These are phyloP conservation scores for Phylloscopus whistleri DNA, from an alignment of 2,113 vertebrate species.

Conservation along the genomic window DNA sequence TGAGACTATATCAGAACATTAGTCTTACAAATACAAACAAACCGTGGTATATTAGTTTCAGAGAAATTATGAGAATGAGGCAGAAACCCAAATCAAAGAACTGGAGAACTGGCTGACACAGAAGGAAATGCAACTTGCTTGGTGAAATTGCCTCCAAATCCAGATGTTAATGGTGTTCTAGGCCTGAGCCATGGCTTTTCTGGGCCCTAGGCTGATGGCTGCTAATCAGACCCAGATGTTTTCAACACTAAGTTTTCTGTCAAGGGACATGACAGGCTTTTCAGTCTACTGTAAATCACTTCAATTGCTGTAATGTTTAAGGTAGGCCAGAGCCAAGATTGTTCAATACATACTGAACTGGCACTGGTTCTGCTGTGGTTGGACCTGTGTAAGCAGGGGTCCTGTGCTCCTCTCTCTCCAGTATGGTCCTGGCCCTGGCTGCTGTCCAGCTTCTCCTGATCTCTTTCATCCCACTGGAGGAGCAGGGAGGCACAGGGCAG, in stretches of 20 bases:
- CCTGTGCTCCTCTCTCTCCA: neutral
- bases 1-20: neutral
- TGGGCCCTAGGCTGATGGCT: neutral
- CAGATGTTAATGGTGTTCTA: neutral
- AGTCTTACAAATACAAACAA: neutral
- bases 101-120: neutral
- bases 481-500: neutral
- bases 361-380: neutral
- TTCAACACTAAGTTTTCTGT: neutral
- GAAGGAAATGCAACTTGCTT: neutral
- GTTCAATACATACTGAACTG: fast-evolving
- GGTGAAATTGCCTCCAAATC: neutral
- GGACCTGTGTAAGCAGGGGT: neutral
- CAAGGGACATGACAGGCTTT: neutral
- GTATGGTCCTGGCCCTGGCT: neutral
- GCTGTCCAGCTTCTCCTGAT: neutral
- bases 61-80: neutral
- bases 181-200: neutral
- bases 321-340: neutral
- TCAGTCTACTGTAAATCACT: neutral
- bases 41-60: neutral
- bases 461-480: neutral
- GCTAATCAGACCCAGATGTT: neutral
- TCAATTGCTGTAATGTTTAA: neutral
- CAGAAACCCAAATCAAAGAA: neutral